Evolutionary conservation across 2,113 vertebrate species (phyloP), one percentile per base, ranked within the genome.

Genomic region (Ctenomys sociabilis): DNA sequence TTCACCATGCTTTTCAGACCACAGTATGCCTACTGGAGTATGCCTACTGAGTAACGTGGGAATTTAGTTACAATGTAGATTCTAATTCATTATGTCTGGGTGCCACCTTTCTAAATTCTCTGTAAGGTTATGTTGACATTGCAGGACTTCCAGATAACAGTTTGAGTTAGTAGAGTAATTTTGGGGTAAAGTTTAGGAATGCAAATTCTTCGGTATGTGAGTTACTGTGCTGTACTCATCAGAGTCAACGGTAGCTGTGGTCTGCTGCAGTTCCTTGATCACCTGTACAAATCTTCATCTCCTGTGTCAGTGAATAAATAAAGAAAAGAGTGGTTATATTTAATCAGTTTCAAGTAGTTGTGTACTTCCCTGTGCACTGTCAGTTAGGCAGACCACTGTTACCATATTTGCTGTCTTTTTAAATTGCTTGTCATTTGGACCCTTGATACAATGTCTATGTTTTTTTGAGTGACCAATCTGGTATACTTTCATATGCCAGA

Each of bases 361-460:
- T 1, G 26, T 52, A 32, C 45, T 12, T 92, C 22, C 57, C 72
- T 37, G 9, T 91, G 72, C 40, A 40, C 32, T 21, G 85, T 93
- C 68, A 63, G 1, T 61, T 85, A 93, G 17, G 19, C 54, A 2
- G 24, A 78, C 54, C 28, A 77, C 57, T 66, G 32, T 91, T 57
- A 70, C 11, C 64, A 64, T 49, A 52, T 54, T 78, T 85, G 70
- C 14, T 75, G 40, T 92, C 43, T 88, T 96, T 92, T 88, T 43
- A 90, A 45, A 35, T 94, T 97, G 84, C 85, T 95, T 70, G 9
- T 90, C 73, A 90, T 83, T n/a, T 90, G 40, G 88, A 92, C 59
- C 73, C 61, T 84, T 72, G 54, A 73, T 78, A 63, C 93, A 91
- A 57, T 86, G 28, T 92, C 57, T 81, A 63, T 59, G 84, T 30